Evolutionary conservation across 1,140 invertebrate species (phyloP).

Genomic region (Heliconius hermathena): DNA sequence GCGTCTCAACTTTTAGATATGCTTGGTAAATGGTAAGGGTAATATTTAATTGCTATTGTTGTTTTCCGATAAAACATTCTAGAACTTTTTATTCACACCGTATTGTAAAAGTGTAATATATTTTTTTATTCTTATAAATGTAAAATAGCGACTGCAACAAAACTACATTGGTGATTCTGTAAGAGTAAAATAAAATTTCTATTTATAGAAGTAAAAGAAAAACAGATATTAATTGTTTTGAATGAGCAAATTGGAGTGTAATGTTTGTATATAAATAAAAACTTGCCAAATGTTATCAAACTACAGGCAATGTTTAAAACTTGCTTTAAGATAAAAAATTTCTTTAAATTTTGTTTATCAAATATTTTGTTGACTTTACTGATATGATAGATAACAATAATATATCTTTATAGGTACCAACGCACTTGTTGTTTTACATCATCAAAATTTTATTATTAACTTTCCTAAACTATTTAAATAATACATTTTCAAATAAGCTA

Average conservation of each 20-base stretch:
- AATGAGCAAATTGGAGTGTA: background rate
- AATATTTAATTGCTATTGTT: background rate
- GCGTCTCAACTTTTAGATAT: background rate
- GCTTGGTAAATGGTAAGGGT: background rate
- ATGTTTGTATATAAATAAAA: background rate
- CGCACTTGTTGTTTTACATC: background rate
- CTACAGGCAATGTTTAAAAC: background rate
- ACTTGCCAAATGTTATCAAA: slow-evolving; percentile 1
- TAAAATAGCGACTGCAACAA: background rate
- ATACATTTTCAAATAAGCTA: too few relatives aligned
- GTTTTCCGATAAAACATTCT: background rate
- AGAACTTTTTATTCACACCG: background rate
- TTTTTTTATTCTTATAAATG: background rate
- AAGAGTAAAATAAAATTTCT: background rate
- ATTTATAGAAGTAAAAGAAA: background rate
- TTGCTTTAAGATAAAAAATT: background rate
- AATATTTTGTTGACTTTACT: background rate
- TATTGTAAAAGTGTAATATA: background rate
- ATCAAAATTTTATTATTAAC: background rate
- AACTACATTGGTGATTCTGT: background rate
- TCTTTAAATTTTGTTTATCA: background rate
- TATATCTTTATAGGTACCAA: background rate
- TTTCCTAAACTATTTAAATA: background rate
- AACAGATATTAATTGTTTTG: background rate
- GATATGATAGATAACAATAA: background rate